A percentile compares a stretch with the other conserved stretches of the same genome.
phyloP scores from a whole-genome alignment of 2,797 vertebrate species.

The Lutjanus argentimaculatus region DNA sequence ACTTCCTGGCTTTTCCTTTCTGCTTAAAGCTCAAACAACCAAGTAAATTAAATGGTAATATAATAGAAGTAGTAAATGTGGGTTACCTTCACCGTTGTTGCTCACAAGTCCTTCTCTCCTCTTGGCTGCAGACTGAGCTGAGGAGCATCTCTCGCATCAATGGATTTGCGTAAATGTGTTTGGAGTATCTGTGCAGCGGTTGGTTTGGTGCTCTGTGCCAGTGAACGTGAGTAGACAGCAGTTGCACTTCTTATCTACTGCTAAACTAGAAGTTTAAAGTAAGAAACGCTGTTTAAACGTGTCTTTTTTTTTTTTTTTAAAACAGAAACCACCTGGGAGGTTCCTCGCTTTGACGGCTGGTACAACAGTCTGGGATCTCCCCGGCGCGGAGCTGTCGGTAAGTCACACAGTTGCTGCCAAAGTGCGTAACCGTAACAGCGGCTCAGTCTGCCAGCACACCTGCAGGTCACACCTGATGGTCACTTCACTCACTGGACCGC shows the following conservation, averaged over 20 bases:
- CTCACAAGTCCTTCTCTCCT: constrained; percentile 53
- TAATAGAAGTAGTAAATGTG: not conserved
- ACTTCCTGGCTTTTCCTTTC: not conserved
- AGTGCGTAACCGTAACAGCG: not conserved
- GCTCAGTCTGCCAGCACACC: not conserved
- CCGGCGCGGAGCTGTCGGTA: constrained; percentile 87
- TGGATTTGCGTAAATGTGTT: constrained; percentile 81
- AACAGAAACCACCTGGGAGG: constrained; percentile 87
- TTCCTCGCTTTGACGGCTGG: constrained; percentile 95
- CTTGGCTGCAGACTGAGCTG: constrained; percentile 59
- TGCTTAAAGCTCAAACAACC: not conserved
- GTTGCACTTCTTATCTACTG: not conserved
- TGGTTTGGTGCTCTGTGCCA: constrained; percentile 58
- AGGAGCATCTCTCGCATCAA: constrained; percentile 78
- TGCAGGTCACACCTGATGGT: not conserved
- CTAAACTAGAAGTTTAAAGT: not conserved
- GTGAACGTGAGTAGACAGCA: constrained; percentile 71
- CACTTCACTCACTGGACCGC: not conserved
- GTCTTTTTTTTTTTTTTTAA: no score
- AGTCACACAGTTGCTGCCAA: constrained; percentile 22
- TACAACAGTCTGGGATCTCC: constrained; percentile 94
- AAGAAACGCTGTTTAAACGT: not conserved
- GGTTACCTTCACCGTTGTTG: constrained; percentile 50
- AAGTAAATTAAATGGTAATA: not conserved
- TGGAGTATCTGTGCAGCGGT: constrained; percentile 69